phyloP scores from a whole-genome alignment of 2,888 invertebrate species.

The Cheilosia soror region DNA sequence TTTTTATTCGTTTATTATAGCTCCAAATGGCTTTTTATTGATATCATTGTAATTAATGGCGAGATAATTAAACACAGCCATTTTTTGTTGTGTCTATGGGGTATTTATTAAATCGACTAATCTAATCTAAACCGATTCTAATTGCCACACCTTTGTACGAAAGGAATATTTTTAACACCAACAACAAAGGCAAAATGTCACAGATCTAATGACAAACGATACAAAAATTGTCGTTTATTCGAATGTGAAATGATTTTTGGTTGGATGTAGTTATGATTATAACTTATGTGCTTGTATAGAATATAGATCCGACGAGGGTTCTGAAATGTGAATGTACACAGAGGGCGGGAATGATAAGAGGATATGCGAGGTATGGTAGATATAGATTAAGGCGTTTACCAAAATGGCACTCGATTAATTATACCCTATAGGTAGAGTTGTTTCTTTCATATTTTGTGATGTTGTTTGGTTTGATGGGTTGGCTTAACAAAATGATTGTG shows the following conservation, averaged over 20 bases:
- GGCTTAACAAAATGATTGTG: slow-evolving; percentile 33
- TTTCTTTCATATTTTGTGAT: slow-evolving; percentile 6
- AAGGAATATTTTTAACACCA: not conserved
- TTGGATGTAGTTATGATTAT: not conserved
- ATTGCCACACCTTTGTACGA: slow-evolving; percentile 69
- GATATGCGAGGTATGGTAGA: not conserved
- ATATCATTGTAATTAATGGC: slow-evolving; percentile 65
- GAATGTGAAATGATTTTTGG: slow-evolving; percentile 27
- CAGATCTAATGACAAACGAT: slow-evolving; percentile 34
- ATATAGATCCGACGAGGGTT: slow-evolving; percentile 27
- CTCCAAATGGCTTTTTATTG: slow-evolving; percentile 63
- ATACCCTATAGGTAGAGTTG: not conserved
- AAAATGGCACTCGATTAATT: slow-evolving; percentile 56
- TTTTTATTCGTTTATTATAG: slow-evolving; percentile 59
- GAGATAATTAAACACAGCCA: slow-evolving; percentile 45
- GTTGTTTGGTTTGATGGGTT: slow-evolving; percentile 37
- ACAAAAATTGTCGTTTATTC: slow-evolving; percentile 3
- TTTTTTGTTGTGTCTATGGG: slow-evolving; percentile 11
- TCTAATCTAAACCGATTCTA: slow-evolving; percentile 71
- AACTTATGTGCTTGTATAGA: not conserved
- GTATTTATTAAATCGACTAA: slow-evolving; percentile 65
- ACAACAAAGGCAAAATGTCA: slow-evolving; percentile 38
- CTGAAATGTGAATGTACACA: slow-evolving; percentile 18
- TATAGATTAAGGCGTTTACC: slow-evolving; percentile 53
- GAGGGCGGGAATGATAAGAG: slow-evolving; percentile 12